phyloP scores from a whole-genome alignment of 2,113 vertebrate genomes.

The Colaptes auratus region DNA sequence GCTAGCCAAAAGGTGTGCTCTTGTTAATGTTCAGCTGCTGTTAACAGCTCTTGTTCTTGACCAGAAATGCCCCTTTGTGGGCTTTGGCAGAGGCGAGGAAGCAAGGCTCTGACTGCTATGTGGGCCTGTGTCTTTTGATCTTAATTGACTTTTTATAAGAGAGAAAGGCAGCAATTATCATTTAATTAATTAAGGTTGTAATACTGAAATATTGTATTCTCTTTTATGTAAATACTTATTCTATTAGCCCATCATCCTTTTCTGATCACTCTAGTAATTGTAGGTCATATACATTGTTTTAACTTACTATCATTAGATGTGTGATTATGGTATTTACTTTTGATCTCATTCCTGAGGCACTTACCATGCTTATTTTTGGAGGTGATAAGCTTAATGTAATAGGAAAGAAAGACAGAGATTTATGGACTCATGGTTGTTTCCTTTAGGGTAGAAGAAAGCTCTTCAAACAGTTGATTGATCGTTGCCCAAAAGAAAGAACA shows the following conservation, averaged over 20 bases:
- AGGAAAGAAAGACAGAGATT: not conserved
- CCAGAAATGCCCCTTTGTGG: not conserved
- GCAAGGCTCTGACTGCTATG: accelerated
- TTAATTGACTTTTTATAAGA: not conserved
- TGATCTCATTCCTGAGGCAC: not conserved
- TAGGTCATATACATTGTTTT: not conserved
- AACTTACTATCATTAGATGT: not conserved
- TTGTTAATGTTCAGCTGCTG: not conserved
- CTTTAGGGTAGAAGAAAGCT: conserved; percentile 12
- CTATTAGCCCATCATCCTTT: not conserved
- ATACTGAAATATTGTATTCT: not conserved
- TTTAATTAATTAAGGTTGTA: not conserved
- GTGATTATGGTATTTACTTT: not conserved
- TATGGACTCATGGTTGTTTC: not conserved
- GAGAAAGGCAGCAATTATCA: not conserved
- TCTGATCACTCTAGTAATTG: not conserved
- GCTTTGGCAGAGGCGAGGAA: not conserved
- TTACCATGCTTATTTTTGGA: not conserved
- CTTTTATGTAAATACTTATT: not conserved
- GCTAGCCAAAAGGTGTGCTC: not conserved
- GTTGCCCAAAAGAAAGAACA: not conserved
- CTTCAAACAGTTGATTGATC: not conserved
- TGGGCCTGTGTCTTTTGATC: not conserved
- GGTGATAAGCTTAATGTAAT: not conserved
- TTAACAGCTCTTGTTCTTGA: too few species aligned